Conservation (phyloP, 2,113 vertebrate genomes). For the Sphaerodactylus townsendi region DNA sequence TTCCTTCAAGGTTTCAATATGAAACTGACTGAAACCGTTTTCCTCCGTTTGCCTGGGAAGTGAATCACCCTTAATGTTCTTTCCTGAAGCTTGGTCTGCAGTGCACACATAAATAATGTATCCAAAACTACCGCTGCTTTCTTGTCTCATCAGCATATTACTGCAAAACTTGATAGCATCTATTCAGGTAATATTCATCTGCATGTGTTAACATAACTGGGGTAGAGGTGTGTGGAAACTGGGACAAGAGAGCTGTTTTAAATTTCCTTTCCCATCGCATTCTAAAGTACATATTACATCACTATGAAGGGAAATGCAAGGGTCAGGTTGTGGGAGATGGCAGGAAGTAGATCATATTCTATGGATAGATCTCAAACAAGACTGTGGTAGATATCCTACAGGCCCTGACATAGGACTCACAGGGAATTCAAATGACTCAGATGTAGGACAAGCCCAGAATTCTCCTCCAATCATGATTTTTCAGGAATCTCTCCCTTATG, state of each 20-base stretch:
- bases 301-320: constrained; percentile 29
- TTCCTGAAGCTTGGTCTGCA: constrained; percentile 65
- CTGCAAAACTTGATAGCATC: constrained; percentile 52
- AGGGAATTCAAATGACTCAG: too few relatives aligned
- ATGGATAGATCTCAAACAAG: too few relatives aligned
- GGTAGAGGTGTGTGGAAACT: background rate
- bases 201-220: constrained; percentile 31
- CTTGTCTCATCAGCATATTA: constrained; percentile 60
- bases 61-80: constrained; percentile 45
- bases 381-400: too few relatives aligned
- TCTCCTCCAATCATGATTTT: too few relatives aligned
- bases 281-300: constrained; percentile 21
- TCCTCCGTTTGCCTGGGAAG: constrained; percentile 66
- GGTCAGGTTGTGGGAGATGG: background rate
- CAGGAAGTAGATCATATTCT: too few relatives aligned
- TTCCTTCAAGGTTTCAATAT: constrained; percentile 73
- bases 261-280: constrained; percentile 33
- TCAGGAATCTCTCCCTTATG: too few relatives aligned
- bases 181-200: constrained; percentile 44
- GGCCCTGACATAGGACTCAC: too few relatives aligned
- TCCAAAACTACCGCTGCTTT: constrained; percentile 59
- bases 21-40: constrained; percentile 75
- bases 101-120: constrained; percentile 70
- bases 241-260: constrained; percentile 29
- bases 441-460: too few relatives aligned